A percentile compares a stretch with the other conserved stretches of the same genome.
These are phyloP conservation scores for Papilio aristodemus DNA, from an alignment of 1,140 invertebrate genomes.

Conservation along the genomic window DNA sequence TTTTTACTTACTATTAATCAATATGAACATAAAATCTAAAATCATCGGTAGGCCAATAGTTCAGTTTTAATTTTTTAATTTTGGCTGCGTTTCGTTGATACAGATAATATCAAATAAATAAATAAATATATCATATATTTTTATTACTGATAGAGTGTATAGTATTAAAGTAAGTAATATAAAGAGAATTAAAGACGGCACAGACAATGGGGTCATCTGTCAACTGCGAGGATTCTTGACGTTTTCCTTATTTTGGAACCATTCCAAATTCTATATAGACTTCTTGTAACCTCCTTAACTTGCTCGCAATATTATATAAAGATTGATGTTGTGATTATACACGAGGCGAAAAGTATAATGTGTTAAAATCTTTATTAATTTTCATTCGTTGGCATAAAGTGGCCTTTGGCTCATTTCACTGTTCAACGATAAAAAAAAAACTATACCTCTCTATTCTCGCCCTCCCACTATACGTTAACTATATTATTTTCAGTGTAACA, in stretches of 20 bases:
- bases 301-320: background rate
- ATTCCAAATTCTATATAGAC: conserved; percentile 7
- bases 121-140: no score
- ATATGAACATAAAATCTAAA: no score
- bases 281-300: background rate
- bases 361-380: conserved; percentile 1
- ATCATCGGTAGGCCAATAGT: no score
- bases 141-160: background rate
- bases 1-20: no score
- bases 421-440: background rate
- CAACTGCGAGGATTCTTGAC: conserved; percentile 8
- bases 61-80: no score
- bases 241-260: background rate
- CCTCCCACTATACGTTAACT: no score
- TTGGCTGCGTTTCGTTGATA: no score
- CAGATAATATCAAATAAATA: no score
- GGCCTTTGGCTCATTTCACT: background rate
- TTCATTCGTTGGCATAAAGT: background rate
- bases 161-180: background rate
- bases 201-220: background rate
- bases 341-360: background rate
- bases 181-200: conserved; percentile 7
- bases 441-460: no score
- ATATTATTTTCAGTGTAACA: no score
- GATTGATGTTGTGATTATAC: conserved; percentile 9